phyloP scores from a whole-genome alignment of 2,888 invertebrate species.

The Noctua janthe region DNA sequence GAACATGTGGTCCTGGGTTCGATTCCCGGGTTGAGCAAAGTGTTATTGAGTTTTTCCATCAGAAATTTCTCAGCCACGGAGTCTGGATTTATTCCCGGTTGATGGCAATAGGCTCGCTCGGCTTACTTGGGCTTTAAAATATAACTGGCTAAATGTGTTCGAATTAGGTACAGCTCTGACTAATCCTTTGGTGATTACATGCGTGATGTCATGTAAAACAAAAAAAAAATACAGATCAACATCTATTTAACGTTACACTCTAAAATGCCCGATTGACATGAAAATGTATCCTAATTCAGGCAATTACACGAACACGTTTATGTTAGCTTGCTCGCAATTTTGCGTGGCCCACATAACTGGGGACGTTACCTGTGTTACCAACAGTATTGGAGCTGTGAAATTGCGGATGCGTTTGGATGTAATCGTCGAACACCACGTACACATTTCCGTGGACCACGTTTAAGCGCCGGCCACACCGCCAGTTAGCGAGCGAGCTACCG shows the following conservation, averaged over 20 bases:
- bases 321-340: slow-evolving; percentile 26
- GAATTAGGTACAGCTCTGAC: no score
- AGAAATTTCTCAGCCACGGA: no score
- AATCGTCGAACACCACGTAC: slow-evolving; percentile 21
- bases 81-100: no score
- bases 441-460: slow-evolving; percentile 27
- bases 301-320: slow-evolving; percentile 17
- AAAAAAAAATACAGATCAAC: neutral
- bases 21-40: no score
- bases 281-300: slow-evolving; percentile 31
- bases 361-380: neutral
- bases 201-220: neutral
- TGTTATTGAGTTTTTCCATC: no score
- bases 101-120: no score
- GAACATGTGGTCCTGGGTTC: no score
- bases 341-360: neutral
- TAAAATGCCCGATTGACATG: neutral
- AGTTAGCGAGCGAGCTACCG: no score
- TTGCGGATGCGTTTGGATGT: slow-evolving; percentile 35
- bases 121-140: no score
- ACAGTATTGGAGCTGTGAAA: slow-evolving; percentile 30
- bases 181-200: no score
- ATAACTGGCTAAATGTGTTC: no score
- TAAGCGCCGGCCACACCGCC: no score
- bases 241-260: neutral